Evolutionary conservation across 2,113 vertebrate species (phyloP).

Genomic region (Xiphophorus maculatus): DNA sequence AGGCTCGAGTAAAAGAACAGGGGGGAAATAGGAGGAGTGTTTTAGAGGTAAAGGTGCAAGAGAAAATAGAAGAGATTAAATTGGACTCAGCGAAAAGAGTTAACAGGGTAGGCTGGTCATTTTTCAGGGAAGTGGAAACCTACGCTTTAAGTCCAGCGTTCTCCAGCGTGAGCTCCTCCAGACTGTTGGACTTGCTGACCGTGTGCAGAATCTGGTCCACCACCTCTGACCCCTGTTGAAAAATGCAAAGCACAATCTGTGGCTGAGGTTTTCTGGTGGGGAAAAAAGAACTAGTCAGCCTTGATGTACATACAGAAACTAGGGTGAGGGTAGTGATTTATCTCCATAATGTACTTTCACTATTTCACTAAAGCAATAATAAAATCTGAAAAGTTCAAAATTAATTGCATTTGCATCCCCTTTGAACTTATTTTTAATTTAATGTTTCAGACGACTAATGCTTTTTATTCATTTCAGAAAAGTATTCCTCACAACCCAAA

Average conservation of each 20-base stretch:
- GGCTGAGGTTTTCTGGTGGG: neutral
- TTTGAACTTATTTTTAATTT: neutral
- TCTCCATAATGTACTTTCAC: neutral
- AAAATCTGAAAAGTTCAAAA: neutral
- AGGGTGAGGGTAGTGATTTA: neutral
- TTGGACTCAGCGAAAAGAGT: conserved; percentile 22
- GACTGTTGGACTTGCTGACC: conserved; percentile 89
- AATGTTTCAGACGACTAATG: too few species aligned
- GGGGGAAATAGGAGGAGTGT: conserved; percentile 16
- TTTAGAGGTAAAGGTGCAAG: conserved; percentile 10
- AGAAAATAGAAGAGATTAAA: conserved; percentile 22
- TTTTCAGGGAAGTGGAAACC: conserved; percentile 55
- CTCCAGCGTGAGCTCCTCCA: conserved; percentile 93
- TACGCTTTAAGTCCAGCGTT: conserved; percentile 90
- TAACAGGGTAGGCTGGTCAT: conserved; percentile 9
- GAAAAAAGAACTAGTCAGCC: neutral
- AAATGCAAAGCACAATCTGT: neutral
- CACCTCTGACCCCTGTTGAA: conserved; percentile 88
- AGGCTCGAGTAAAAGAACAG: conserved; percentile 22
- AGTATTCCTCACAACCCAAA: too few species aligned
- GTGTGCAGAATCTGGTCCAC: conserved; percentile 91
- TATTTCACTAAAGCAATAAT: neutral
- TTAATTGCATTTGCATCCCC: neutral
- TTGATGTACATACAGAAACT: neutral
- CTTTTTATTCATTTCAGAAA: too few species aligned